Evolutionary conservation across 2,113 vertebrate genomes (phyloP), one percentile per base, ranked within the genome.

Genomic region (Scophthalmus maximus): DNA sequence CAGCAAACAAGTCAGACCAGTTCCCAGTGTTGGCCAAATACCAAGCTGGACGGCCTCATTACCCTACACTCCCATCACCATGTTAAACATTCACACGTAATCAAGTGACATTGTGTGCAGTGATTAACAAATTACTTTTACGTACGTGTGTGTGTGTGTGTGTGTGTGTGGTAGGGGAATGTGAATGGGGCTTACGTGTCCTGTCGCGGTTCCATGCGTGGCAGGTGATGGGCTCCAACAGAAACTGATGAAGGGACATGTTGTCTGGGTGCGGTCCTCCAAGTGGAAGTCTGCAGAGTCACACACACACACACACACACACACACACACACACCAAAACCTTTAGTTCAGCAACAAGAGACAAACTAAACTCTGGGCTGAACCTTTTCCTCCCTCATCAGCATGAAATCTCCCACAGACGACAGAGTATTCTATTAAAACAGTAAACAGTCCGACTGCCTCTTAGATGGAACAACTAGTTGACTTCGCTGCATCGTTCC

Each of bases 221-320:
- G 89, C 97, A 99, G 89, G 96, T 99, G 91, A 99, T 99, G 83
- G 98, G 98, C 83, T 99, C 98, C 89, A 99, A 78, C 82, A 99
- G 94, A 90, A 99, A 98, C 90, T 98, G 97, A 81, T 99, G 97
- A 49, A 99, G 96, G 85, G 98, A 98, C 98, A 99, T 99, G 86
- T 91, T 83, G 81, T 62, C 84, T 94, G 93, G 92, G 89, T 90
- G 91, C 84, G 91, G 90, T 85, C 85, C 81, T 89, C 47, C 5
- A 65, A 75, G 79, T 68, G 40, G 4, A 84, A 80, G 82, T 87
- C 85, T 90, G 76, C 71, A 5, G 80, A 78, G 64, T 65, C 78
- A 84, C 65, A 82, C 2, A n/a, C n/a, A 5, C 2, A 17, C 5
- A 18, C 15, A 1, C 17, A 42, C 4, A n/a, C 34, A 76, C 20